Conservation (phyloP, 2,113 vertebrate species). For the Sylvia atricapilla region DNA sequence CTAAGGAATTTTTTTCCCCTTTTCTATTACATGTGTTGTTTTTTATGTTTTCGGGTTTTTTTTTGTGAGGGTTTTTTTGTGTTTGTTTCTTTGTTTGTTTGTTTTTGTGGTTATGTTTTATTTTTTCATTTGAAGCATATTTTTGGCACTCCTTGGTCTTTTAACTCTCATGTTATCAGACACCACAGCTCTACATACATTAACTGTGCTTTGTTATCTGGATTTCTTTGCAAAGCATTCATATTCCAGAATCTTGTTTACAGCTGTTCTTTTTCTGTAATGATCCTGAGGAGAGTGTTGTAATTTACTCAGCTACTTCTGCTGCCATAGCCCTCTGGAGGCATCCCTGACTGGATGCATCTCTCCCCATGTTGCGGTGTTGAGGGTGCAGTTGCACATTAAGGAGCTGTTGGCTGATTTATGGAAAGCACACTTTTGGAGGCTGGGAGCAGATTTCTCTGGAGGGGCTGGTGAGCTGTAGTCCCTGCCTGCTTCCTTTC, state of each 20-base stretch:
- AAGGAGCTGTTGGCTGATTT: not conserved
- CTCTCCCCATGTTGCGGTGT: fast-evolving
- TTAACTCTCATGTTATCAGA: not conserved
- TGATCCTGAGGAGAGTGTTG: not conserved
- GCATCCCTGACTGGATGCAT: not conserved
- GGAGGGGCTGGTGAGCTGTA: not conserved
- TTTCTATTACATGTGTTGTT: not conserved
- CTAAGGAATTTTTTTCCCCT: not conserved
- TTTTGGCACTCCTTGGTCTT: not conserved
- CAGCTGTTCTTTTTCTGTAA: not conserved
- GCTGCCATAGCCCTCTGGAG: not conserved
- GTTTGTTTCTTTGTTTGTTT: not conserved
- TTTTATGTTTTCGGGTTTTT: not conserved
- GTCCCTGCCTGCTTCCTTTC: not conserved
- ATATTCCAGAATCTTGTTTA: not conserved
- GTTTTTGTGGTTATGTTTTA: not conserved
- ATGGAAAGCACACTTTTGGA: not conserved
- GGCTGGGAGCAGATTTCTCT: not conserved
- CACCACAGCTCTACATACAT: not conserved
- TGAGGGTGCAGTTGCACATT: not conserved
- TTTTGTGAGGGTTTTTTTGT: not conserved
- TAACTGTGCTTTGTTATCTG: not conserved
- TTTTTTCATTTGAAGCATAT: not conserved
- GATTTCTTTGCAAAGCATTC: not conserved
- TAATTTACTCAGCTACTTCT: not conserved